Evolutionary conservation across 2,113 vertebrate genomes (phyloP).

Genomic region (Anas platyrhynchos): DNA sequence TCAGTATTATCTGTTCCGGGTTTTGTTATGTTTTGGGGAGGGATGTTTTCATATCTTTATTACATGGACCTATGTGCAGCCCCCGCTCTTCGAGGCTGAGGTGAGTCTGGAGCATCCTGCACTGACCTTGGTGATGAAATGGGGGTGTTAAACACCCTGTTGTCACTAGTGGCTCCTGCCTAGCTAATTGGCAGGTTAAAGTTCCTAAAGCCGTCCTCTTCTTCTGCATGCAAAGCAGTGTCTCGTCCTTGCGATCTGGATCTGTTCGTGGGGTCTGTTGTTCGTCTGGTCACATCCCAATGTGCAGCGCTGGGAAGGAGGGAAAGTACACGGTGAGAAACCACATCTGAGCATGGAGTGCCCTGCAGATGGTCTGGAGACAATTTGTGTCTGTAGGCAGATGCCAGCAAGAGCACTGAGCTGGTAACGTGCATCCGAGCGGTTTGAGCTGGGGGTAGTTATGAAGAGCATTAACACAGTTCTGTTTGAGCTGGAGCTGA

Average conservation of each 20-base stretch:
- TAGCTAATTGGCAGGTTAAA: neutral
- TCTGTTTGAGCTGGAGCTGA: neutral
- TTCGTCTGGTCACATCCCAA: neutral
- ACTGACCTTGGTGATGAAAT: neutral
- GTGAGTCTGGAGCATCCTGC: neutral
- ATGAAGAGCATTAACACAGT: neutral
- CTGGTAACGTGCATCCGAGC: neutral
- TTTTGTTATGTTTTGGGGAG: neutral
- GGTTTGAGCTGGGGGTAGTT: neutral
- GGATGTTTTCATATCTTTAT: slow-evolving; percentile 14
- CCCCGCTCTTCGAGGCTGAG: neutral
- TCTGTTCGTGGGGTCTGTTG: fast-evolving
- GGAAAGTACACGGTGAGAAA: neutral
- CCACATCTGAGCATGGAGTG: neutral
- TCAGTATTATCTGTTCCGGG: neutral
- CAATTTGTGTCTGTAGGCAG: neutral
- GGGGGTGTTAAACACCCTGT: neutral
- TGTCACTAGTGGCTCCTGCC: neutral
- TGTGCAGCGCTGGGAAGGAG: neutral
- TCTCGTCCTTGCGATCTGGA: neutral
- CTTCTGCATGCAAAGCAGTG: neutral
- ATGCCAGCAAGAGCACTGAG: neutral
- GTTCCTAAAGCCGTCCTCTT: neutral
- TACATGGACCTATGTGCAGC: neutral
- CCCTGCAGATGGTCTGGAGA: neutral